Evolutionary conservation across 2,113 vertebrate species (phyloP).

Genomic region (Acrocephalus kingi): DNA sequence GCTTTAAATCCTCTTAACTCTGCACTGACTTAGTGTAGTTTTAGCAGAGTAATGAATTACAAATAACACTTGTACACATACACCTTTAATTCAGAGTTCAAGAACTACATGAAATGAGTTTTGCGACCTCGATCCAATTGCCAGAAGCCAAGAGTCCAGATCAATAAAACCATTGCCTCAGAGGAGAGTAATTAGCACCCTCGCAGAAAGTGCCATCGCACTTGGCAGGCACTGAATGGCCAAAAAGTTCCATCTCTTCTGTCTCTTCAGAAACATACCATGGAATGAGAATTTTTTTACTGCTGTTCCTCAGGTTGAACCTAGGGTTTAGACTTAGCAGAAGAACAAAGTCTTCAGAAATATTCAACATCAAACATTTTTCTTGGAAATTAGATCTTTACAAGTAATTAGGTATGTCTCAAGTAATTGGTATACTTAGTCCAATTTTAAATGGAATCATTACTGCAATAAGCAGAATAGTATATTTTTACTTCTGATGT

Average conservation of each 20-base stretch:
- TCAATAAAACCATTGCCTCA: background rate
- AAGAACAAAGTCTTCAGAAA: background rate
- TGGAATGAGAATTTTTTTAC: background rate
- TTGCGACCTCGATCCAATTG: background rate
- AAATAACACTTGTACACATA: background rate
- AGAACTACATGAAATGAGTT: constrained; percentile 1
- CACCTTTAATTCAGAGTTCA: constrained; percentile 23
- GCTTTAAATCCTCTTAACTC: background rate
- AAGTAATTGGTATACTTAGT: background rate
- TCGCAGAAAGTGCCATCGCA: background rate
- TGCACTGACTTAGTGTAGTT: background rate
- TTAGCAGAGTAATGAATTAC: background rate
- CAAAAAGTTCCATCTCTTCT: background rate
- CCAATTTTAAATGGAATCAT: background rate
- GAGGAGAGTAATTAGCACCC: background rate
- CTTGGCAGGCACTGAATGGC: background rate
- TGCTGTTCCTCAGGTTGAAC: accelerated
- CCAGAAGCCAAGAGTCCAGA: background rate
- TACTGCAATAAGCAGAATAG: background rate
- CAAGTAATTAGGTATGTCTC: background rate
- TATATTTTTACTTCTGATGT: background rate
- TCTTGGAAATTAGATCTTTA: background rate
- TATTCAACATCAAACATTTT: background rate
- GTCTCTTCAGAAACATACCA: background rate
- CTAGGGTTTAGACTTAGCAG: background rate